Evolutionary conservation across 2,888 invertebrate genomes (phyloP).

Genomic region (Listrodromus nycthemerus): DNA sequence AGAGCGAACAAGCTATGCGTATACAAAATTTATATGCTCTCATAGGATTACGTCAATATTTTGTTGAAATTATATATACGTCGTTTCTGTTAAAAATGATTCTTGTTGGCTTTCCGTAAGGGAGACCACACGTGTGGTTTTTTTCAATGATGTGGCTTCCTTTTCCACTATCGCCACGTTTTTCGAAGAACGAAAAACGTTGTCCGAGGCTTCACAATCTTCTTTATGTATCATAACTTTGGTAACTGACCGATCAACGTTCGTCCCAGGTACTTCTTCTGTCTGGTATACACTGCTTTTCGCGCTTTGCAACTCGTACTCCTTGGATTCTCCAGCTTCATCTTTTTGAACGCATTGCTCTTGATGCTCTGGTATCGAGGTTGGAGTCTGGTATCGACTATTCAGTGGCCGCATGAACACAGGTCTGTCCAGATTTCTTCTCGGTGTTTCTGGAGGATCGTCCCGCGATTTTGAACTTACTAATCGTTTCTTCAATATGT

Average conservation of each 20-base stretch:
- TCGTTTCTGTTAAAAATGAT: slow-evolving; percentile 63
- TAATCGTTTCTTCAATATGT: slow-evolving; percentile 69
- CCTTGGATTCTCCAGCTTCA: slow-evolving; percentile 47
- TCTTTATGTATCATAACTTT: slow-evolving; percentile 57
- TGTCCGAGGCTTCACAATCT: slow-evolving; percentile 32
- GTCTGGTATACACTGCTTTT: not conserved
- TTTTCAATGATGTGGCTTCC: not conserved
- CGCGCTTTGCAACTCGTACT: slow-evolving; percentile 42
- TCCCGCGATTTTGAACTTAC: slow-evolving; percentile 38
- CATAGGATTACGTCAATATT: not conserved
- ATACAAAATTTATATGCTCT: not conserved
- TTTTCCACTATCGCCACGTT: not conserved
- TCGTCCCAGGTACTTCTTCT: not conserved
- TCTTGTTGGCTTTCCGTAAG: slow-evolving; percentile 46
- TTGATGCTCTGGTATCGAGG: slow-evolving; percentile 43
- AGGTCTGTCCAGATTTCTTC: slow-evolving; percentile 75
- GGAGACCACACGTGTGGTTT: slow-evolving; percentile 42
- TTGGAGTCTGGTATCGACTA: slow-evolving; percentile 70
- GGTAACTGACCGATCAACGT: slow-evolving; percentile 12
- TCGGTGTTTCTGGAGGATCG: slow-evolving; percentile 77
- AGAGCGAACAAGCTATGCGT: not conserved
- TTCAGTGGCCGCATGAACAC: slow-evolving; percentile 72
- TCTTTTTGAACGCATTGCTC: slow-evolving; percentile 16
- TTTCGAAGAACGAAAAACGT: slow-evolving; percentile 5
- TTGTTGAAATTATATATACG: slow-evolving; percentile 65